These are phyloP conservation scores for Zaprionus davidi DNA, from an alignment of 1,140 invertebrate species.

Conservation along the genomic window DNA sequence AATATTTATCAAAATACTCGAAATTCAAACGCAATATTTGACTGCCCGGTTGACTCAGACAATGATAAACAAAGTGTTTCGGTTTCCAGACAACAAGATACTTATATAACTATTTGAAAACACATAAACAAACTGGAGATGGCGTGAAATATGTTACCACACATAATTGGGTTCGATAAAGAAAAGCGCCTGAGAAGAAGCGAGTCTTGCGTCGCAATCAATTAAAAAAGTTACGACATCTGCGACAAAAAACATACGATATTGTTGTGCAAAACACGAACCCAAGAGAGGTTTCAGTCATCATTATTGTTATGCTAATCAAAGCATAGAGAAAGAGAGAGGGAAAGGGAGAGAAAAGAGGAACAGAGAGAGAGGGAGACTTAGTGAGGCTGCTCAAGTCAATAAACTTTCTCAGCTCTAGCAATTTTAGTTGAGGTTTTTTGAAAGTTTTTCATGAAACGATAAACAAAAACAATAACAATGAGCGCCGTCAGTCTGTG, in stretches of 20 bases:
- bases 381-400: not conserved
- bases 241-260: slow-evolving; percentile 30
- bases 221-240: slow-evolving; percentile 47
- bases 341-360: too few relatives aligned
- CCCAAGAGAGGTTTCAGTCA: slow-evolving; percentile 24
- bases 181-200: slow-evolving; percentile 16
- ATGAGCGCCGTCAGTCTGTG: slow-evolving; percentile 49
- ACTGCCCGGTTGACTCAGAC: not conserved
- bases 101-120: slow-evolving; percentile 31
- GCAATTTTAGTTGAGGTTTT: slow-evolving; percentile 34
- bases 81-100: not conserved
- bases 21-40: slow-evolving; percentile 8
- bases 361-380: slow-evolving; percentile 1
- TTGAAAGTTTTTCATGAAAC: slow-evolving; percentile 61
- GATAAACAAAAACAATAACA: slow-evolving; percentile 77
- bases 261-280: slow-evolving; percentile 1
- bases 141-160: slow-evolving; percentile 22
- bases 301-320: slow-evolving; percentile 67
- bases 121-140: slow-evolving; percentile 30
- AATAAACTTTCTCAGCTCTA: slow-evolving; percentile 64
- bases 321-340: slow-evolving; percentile 41
- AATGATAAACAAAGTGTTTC: slow-evolving; percentile 6
- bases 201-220: slow-evolving; percentile 1
- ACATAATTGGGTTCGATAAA: slow-evolving; percentile 27
- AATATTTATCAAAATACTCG: slow-evolving; percentile 9